Percentiles rank a stretch among this genome's conserved stretches.
Evolutionary conservation across 92 coral and sea anemone genomes (phyloP).

Genomic region (Metridium senile): DNA sequence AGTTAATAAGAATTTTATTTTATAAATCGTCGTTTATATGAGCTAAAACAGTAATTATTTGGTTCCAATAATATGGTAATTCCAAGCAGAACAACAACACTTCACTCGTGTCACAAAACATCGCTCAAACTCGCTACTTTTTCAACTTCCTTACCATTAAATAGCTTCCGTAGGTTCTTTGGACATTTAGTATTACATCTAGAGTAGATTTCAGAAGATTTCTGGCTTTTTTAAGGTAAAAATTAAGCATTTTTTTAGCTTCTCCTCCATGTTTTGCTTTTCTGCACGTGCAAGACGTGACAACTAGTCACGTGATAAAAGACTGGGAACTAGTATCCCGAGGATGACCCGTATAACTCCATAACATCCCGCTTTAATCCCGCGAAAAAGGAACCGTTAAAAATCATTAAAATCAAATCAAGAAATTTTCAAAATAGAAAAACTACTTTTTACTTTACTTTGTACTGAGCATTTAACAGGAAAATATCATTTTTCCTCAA

Average conservation of each 20-base stretch:
- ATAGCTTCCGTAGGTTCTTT: too few species aligned
- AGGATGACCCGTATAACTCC: not conserved
- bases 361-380: not conserved
- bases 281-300: not conserved
- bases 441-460: too few species aligned
- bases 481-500: not conserved
- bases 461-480: too few species aligned
- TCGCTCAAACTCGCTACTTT: not conserved
- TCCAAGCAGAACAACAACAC: not conserved
- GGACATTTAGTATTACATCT: not conserved
- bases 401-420: too few species aligned
- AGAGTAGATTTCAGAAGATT: not conserved
- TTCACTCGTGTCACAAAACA: not conserved
- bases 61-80: not conserved
- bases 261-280: not conserved
- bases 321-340: slow-evolving; percentile 4
- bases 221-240: not conserved
- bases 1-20: too few species aligned
- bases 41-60: too few species aligned
- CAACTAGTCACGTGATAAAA: slow-evolving; percentile 1
- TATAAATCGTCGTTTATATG: too few species aligned
- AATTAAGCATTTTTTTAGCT: not conserved
- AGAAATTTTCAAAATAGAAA: too few species aligned
- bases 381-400: not conserved
- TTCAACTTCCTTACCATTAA: not conserved